Evolutionary conservation across 2,888 invertebrate species (phyloP), one percentile per base, ranked within the genome.

Genomic region (Orgyia antiqua): DNA sequence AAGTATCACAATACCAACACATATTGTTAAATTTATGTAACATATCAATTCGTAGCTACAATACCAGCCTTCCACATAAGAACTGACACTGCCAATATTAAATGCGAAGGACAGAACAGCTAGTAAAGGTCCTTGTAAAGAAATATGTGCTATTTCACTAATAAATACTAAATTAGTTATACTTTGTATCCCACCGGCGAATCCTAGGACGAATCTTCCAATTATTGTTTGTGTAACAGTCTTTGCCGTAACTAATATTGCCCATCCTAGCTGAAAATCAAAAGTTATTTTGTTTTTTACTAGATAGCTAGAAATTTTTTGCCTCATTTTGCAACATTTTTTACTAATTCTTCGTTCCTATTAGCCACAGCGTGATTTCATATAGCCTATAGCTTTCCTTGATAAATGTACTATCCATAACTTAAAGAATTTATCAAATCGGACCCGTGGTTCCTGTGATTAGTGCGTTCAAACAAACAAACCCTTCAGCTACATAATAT

Each of bases 121-220:
- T 0, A 49, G 24, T 1, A 58, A 29, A n/a, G 53, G 35, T 0
- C 66, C 68, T 25, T 54, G 42, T 4, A 58, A 29, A 2, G 44
- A 39, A 0, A 31, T 27, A 2, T 62, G 51, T 3, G 45, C 48
- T 25, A 89, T 88, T 56, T 92, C 92, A 1, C 77, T 68, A 2
- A 86, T 62, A 55, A 78, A 88, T 5, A 89, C 65, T 0, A 90
- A 82, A 1, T 69, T 69, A n/a, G 87, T 58, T 12, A 87, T 74
- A 6, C 88, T 11, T 15, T 53, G 39, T 3, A 48, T 1, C 1
- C 62, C 62, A 8, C 32, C 63, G 0, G 83, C 87, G 1, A 88
- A 39, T 0, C 91, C 91, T 3, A 75, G 67, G 6, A 89, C 36
- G 8, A 89, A 65, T 10, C 89, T 62, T 0, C 79, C 87, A 1